Base-by-base conservation (phyloP, 2,113 vertebrate genomes). In the Ptilorrhoa leucosticta region DNA sequence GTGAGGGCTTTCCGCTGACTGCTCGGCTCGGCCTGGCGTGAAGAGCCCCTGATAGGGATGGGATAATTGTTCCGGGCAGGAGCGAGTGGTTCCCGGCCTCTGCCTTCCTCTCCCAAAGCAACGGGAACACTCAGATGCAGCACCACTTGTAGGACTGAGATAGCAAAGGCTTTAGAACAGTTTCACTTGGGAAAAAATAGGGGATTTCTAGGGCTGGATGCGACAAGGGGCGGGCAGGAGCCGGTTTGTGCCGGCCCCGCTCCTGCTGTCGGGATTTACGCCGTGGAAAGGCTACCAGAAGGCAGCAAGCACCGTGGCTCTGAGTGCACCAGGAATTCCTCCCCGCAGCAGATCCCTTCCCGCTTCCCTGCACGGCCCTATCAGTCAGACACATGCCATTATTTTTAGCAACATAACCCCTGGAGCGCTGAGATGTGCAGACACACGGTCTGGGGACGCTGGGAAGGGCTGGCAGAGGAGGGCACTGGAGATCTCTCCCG, bases 331-430 rank as follows among this genome's bases (percentile, higher is more conserved):
- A 70, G 75, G 58, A 39, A 53, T 75, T 89, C 35, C 63, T 89
- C 44, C 75, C 42, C 40, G 21, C 42, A 70, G 60, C 79, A 78
- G 63, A 81, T 86, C 76, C 68, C 54, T 83, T 95, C 94, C 80
- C 37, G 1, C 79, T 83, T 50, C 78, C 63, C 82, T 30, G 63
- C 44, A 35, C 0, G 0, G 53, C 68, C 64, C 88, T 86, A 64
- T 89, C 87, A 90, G 68, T 70, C 69, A 51, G 77, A 66, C 54
- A 56, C 48, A 35, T 23, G 83, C 6, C 64, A 53, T 66, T 94
- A 94, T 94, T 96, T 96, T 96, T 94, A 97, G 92, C 68, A 94
- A 81, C 15, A 4, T 82, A 92, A 87, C 86, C 83, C 66, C 64
- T 19, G 57, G 83, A 85, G 76, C 33, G 1, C 76, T 66, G 83